Evolutionary conservation across 2,888 invertebrate species (phyloP), one percentile per base, ranked within the genome.

Genomic region (Euplexia lucipara): DNA sequence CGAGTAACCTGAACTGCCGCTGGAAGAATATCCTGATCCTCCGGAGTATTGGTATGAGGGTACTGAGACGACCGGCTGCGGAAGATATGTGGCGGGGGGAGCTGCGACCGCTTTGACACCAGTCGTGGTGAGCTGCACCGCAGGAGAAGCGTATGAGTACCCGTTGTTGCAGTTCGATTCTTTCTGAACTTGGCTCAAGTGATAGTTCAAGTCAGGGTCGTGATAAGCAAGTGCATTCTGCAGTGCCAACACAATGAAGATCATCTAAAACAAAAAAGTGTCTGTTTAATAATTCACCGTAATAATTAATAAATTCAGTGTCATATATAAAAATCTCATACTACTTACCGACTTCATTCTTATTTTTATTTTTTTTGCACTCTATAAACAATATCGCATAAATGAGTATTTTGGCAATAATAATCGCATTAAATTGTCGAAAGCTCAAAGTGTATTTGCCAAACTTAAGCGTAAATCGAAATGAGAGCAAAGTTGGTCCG

Each of bases 61-160:
- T 30, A 83, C 78, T 16, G 83, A 71, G 42, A 80, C 41, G 34
- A 78, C 69, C 16, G 81, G 72, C 52, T 86, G 82, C 1, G 87
- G 65, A 12, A 85, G 47, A 53, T 83, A 45, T 18, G 57, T 32
- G 10, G 54, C 73, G 6, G 82, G 52, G 3, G 88, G 85, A 20
- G 87, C 79, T 14, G 83, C 79, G 41, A 81, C 69, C 18, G 83
- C 81, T 70, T 92, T 91, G 49, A 90, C 80, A 49, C 93, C 91
- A 45, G 91, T 79, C 9, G 91, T 86, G 3, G 95, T 92, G 35
- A 96, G 90, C 82, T 96, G 96, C 2, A 96, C 89, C 22, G 95
- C 86, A 3, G 96, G 96, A 4, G 94, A 91, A 39, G 95, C 90
- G 85, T 96, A 96, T 2, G 95, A 90, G 83, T 96, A 96, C 3